Percentiles rank a stretch among this genome's conserved stretches.
phyloP scores from a whole-genome alignment of 2,113 vertebrate genomes.

The Dromas ardeola region DNA sequence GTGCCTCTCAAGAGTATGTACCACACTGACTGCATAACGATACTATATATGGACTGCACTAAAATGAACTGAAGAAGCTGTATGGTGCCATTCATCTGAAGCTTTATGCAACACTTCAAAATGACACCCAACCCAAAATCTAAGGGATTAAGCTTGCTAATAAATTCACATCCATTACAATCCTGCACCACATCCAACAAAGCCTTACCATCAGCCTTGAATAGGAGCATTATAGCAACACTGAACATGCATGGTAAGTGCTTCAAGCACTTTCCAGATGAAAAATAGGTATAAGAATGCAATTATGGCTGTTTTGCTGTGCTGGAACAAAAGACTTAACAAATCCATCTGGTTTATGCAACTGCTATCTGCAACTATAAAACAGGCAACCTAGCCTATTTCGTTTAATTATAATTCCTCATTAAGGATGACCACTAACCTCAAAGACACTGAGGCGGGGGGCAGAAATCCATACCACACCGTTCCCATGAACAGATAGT shows the following conservation, averaged over 20 bases:
- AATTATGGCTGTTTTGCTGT: not conserved
- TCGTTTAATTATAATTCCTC: not conserved
- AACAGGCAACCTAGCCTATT: not conserved
- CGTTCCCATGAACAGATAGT: not conserved
- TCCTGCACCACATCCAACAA: accelerated
- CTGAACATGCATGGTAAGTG: not conserved
- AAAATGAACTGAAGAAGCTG: not conserved
- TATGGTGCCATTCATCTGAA: not conserved
- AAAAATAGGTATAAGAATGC: not conserved
- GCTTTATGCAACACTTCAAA: not conserved
- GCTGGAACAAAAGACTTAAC: not conserved
- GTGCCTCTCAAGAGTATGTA: not conserved
- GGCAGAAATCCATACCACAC: not conserved
- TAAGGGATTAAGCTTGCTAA: not conserved
- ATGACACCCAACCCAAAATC: not conserved
- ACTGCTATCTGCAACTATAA: not conserved
- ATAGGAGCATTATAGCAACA: not conserved
- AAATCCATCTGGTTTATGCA: not conserved
- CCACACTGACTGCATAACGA: not conserved
- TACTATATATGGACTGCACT: not conserved
- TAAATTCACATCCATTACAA: not conserved
- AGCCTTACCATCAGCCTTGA: not conserved
- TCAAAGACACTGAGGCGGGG: accelerated
- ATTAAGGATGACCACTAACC: not conserved
- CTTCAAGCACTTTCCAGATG: not conserved